A percentile compares a stretch with the other conserved stretches of the same genome.
Conservation (phyloP, 1,140 invertebrate genomes). For the Calycopis cecrops region DNA sequence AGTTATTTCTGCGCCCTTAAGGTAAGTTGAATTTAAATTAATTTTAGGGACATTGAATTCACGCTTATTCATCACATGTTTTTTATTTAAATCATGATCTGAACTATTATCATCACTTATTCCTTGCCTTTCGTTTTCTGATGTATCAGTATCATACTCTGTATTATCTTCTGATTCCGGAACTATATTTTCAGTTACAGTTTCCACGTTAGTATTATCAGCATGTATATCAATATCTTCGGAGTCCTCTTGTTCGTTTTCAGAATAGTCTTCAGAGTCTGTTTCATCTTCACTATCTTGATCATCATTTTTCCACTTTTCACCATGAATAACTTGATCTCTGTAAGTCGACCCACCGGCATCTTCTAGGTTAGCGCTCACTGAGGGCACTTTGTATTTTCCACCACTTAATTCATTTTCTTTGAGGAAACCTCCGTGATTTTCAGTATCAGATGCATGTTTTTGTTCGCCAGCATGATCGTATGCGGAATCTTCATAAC, state of each 20-base stretch:
- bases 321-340: constrained; percentile 42
- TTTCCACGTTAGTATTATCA: background rate
- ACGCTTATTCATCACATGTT: constrained; percentile 47
- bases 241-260: constrained; percentile 39
- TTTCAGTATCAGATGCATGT: constrained; percentile 77
- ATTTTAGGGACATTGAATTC: constrained; percentile 46
- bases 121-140: too few species aligned
- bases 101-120: too few species aligned
- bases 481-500: constrained; percentile 85
- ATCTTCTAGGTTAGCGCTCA: constrained; percentile 43
- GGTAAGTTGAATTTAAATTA: constrained; percentile 44
- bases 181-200: background rate
- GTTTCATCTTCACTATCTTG: constrained; percentile 47
- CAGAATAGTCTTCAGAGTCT: constrained; percentile 51
- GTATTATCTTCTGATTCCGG: background rate
- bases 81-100: background rate
- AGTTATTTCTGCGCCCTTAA: constrained; percentile 38
- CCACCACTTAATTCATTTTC: constrained; percentile 56
- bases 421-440: constrained; percentile 61
- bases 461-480: constrained; percentile 84
- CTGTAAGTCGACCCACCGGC: constrained; percentile 42
- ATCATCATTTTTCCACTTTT: constrained; percentile 57
- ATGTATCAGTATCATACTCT: background rate
- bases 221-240: constrained; percentile 21
- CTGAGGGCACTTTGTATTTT: constrained; percentile 55